Conservation (phyloP, 2,113 vertebrate species). For the Enhydra lutris region DNA sequence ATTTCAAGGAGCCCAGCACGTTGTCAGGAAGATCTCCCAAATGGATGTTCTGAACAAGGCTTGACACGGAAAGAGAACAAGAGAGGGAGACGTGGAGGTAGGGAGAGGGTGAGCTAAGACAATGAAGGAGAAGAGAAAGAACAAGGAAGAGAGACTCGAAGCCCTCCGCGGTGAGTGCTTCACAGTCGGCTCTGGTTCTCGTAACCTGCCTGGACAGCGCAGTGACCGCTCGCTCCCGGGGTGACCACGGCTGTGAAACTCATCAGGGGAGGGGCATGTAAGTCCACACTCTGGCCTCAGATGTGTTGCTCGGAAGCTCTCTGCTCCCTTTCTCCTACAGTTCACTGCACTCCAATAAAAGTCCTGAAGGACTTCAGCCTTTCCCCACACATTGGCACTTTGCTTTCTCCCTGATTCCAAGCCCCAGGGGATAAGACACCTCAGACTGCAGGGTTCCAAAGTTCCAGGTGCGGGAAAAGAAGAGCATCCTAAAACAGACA, state of each 20-base stretch:
- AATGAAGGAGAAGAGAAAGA: not conserved
- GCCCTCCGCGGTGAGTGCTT: not conserved
- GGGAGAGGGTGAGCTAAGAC: not conserved
- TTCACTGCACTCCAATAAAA: not conserved
- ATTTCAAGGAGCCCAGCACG: not conserved
- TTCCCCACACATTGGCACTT: not conserved
- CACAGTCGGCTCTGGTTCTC: not conserved
- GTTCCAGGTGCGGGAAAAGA: not conserved
- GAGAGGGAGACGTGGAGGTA: not conserved
- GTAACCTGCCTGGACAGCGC: not conserved
- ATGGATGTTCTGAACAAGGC: not conserved
- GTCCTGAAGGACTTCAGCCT: not conserved
- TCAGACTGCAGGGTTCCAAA: not conserved
- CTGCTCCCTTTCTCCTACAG: not conserved
- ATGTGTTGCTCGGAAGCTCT: not conserved
- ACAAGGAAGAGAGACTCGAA: not conserved
- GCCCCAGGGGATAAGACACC: not conserved
- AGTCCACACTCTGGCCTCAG: not conserved
- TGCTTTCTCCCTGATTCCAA: not conserved
- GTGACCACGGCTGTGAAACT: not conserved
- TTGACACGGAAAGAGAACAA: not conserved
- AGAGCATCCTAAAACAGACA: not conserved
- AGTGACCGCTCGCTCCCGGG: not conserved
- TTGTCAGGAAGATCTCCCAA: not conserved
- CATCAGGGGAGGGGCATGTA: not conserved